These are phyloP conservation scores for Podarcis cretensis DNA, from an alignment of 2,113 vertebrate genomes.

Conservation along the genomic window DNA sequence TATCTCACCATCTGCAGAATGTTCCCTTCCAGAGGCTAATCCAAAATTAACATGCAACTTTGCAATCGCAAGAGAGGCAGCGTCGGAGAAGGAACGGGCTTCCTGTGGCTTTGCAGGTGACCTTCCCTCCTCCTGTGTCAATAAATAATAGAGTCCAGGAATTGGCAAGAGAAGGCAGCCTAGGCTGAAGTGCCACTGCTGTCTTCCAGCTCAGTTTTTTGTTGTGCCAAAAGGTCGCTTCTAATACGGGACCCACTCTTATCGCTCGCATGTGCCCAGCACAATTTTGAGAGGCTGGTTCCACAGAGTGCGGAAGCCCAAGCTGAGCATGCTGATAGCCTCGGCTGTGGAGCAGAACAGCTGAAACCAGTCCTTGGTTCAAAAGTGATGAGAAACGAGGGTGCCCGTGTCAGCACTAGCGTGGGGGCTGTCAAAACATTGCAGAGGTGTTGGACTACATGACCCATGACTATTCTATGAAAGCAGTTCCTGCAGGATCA, in stretches of 20 bases:
- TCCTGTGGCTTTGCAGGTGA: constrained; percentile 66
- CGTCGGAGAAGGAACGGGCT: constrained; percentile 24
- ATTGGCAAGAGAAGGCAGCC: constrained; percentile 39
- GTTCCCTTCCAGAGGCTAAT: constrained; percentile 15
- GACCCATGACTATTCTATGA: no score
- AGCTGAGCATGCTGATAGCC: background rate
- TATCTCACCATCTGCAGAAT: background rate
- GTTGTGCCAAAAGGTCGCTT: constrained; percentile 23
- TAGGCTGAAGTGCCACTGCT: constrained; percentile 6
- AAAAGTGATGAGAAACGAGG: background rate
- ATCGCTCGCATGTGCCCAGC: constrained; percentile 1
- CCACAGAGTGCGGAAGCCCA: background rate
- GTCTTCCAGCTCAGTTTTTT: background rate
- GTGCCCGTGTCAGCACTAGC: background rate
- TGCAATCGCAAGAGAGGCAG: background rate
- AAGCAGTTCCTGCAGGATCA: no score
- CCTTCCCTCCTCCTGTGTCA: constrained; percentile 34
- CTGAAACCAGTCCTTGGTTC: constrained; percentile 26
- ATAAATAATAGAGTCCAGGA: constrained; percentile 62
- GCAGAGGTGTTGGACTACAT: no score
- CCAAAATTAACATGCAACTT: constrained; percentile 61
- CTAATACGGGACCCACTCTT: constrained; percentile 39
- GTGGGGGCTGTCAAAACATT: no score
- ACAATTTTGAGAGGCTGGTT: background rate
- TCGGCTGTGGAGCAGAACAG: constrained; percentile 9